Conservation (phyloP, 1,140 invertebrate species). For the Batillaria attramentaria region DNA sequence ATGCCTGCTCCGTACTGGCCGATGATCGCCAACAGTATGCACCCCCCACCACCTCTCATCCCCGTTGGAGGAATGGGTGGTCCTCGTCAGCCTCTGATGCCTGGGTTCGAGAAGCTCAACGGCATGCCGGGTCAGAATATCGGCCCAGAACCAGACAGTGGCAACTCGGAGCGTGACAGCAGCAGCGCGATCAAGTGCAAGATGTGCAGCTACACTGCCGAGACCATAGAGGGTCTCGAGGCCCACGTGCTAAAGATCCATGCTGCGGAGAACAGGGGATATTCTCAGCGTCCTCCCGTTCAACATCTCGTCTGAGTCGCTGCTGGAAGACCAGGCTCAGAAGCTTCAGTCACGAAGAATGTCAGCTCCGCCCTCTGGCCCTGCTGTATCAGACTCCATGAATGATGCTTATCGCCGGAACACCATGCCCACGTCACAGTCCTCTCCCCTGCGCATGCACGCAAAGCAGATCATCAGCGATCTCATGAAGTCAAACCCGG, state of each 20-base stretch:
- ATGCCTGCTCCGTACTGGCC: constrained; percentile 63
- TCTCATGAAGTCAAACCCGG: no score
- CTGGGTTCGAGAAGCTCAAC: constrained; percentile 14
- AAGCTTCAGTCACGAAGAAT: constrained; percentile 34
- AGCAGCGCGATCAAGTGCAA: constrained; percentile 64
- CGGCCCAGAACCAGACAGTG: constrained; percentile 72
- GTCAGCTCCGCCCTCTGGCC: constrained; percentile 22
- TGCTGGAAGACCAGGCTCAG: constrained; percentile 58
- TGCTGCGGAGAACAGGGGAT: constrained; percentile 63
- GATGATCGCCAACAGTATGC: constrained; percentile 54
- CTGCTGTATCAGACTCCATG: constrained; percentile 34
- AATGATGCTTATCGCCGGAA: constrained; percentile 33
- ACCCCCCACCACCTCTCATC: constrained; percentile 52
- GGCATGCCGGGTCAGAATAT: background rate
- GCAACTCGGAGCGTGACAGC: background rate
- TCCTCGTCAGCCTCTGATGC: constrained; percentile 40
- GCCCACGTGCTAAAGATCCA: constrained; percentile 72
- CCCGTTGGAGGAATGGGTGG: constrained; percentile 37
- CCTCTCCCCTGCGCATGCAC: no score
- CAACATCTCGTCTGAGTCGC: constrained; percentile 51
- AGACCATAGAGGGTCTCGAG: constrained; percentile 64
- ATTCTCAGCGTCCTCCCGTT: background rate
- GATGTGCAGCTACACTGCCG: constrained; percentile 71
- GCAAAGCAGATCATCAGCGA: no score
- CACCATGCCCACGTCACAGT: background rate